These are phyloP conservation scores for Embidobia sp. DNA, from an alignment of 2,888 invertebrate species.

Conservation along the genomic window DNA sequence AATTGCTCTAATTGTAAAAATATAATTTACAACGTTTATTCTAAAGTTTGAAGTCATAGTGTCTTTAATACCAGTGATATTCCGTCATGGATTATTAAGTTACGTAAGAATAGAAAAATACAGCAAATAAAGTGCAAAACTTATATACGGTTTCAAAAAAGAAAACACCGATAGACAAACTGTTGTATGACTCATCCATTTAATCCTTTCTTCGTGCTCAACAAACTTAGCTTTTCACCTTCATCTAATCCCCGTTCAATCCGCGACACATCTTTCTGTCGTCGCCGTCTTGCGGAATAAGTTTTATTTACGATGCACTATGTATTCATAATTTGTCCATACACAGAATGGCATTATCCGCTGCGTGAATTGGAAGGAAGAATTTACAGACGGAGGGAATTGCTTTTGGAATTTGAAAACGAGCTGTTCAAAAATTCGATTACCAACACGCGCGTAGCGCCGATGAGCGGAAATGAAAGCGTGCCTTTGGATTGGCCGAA, in stretches of 20 bases:
- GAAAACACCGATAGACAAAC: conserved; percentile 66
- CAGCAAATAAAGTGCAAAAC: conserved; percentile 77
- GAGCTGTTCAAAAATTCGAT: conserved; percentile 76
- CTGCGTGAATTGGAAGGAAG: conserved; percentile 16
- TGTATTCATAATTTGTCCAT: conserved; percentile 13
- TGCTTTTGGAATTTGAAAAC: conserved; percentile 73
- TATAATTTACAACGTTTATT: too few relatives aligned
- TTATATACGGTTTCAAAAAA: conserved; percentile 73
- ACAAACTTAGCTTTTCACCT: conserved; percentile 16
- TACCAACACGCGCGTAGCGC: conserved; percentile 61
- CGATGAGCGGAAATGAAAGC: conserved; percentile 76
- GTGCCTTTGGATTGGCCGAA: conserved; percentile 80
- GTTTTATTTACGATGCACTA: conserved; percentile 1
- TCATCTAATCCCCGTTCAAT: neutral
- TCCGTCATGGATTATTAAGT: conserved; percentile 78
- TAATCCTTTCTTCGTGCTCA: conserved; percentile 50
- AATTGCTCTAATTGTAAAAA: too few relatives aligned
- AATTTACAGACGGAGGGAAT: conserved; percentile 30
- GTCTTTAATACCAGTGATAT: conserved; percentile 72
- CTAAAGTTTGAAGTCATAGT: too few relatives aligned
- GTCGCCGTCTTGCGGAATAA: neutral
- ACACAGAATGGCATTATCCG: neutral
- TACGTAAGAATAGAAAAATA: conserved; percentile 79
- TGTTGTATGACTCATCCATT: conserved; percentile 70
- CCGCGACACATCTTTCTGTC: too few relatives aligned